These are phyloP conservation scores for Synchiropus splendidus DNA, from an alignment of 2,113 vertebrate genomes.

Conservation along the genomic window DNA sequence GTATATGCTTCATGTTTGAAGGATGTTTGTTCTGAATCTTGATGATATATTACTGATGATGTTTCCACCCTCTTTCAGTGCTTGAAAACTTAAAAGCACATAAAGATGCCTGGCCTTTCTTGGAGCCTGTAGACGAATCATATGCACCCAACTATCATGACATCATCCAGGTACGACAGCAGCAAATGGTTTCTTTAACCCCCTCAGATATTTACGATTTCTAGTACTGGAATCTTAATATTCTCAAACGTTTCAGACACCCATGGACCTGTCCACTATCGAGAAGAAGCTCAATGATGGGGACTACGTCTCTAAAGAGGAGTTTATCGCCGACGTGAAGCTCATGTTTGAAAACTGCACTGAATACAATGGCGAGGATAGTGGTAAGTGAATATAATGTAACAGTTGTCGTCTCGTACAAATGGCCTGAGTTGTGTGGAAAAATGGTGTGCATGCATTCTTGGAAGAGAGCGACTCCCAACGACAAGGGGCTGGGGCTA, in stretches of 20 bases:
- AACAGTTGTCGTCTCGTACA: neutral
- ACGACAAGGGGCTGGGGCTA: conserved; percentile 29
- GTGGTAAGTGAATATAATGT: conserved; percentile 70
- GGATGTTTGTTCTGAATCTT: neutral
- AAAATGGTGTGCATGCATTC: conserved; percentile 13
- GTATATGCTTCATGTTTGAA: conserved; percentile 47
- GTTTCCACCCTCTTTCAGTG: conserved; percentile 58
- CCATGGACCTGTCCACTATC: conserved; percentile 96
- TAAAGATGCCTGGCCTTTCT: conserved; percentile 95
- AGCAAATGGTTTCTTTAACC: neutral
- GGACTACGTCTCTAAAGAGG: conserved; percentile 87
- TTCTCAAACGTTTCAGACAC: conserved; percentile 64
- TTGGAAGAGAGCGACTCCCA: conserved; percentile 13
- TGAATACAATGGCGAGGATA: conserved; percentile 93
- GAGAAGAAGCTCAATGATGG: conserved; percentile 89
- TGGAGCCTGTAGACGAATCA: conserved; percentile 94
- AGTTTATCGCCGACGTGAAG: conserved; percentile 91
- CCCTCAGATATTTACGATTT: neutral
- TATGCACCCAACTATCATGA: conserved; percentile 93
- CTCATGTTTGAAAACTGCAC: conserved; percentile 95
- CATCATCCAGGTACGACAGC: conserved; percentile 82
- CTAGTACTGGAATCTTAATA: neutral
- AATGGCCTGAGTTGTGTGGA: conserved; percentile 6
- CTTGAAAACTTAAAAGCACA: conserved; percentile 88
- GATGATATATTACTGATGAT: neutral